phyloP scores from a whole-genome alignment of 2,888 invertebrate species.

The Tachystola acroxantha region DNA sequence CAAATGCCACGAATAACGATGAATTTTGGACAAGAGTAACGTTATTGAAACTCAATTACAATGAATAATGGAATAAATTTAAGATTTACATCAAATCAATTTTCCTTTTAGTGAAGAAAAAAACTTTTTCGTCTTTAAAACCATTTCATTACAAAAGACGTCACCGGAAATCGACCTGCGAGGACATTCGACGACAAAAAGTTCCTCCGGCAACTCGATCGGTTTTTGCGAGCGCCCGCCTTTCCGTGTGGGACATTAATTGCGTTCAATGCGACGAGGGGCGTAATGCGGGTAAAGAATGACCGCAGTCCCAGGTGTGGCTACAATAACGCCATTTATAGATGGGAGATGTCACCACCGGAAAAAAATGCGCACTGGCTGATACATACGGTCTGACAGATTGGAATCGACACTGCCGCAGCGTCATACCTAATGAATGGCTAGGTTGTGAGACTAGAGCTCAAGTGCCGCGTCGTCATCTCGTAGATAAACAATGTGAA shows the following conservation, averaged over 20 bases:
- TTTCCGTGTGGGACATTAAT: slow-evolving; percentile 25
- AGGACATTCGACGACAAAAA: slow-evolving; percentile 17
- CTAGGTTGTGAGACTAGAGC: no score
- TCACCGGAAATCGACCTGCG: slow-evolving; percentile 17
- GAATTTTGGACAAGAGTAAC: no score
- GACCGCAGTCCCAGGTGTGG: slow-evolving; percentile 31
- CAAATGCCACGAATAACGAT: no score
- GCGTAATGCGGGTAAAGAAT: slow-evolving; percentile 23
- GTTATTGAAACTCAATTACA: no score
- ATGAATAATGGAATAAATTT: no score
- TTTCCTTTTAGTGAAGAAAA: no score
- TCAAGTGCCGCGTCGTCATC: no score
- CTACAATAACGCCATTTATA: slow-evolving; percentile 32
- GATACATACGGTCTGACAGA: background rate
- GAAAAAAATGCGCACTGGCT: slow-evolving; percentile 15
- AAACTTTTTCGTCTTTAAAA: no score
- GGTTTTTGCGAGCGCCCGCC: slow-evolving; percentile 27
- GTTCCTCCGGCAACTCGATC: slow-evolving; percentile 21
- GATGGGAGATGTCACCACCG: slow-evolving; percentile 28
- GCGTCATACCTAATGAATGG: background rate
- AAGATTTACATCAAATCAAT: no score
- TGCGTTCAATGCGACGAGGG: slow-evolving; percentile 17
- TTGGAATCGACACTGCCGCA: background rate
- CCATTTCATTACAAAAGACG: no score
- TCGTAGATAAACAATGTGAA: no score